Evolutionary conservation across 2,888 invertebrate species (phyloP), one percentile per base, ranked within the genome.

Genomic region (Hipparchia semele): DNA sequence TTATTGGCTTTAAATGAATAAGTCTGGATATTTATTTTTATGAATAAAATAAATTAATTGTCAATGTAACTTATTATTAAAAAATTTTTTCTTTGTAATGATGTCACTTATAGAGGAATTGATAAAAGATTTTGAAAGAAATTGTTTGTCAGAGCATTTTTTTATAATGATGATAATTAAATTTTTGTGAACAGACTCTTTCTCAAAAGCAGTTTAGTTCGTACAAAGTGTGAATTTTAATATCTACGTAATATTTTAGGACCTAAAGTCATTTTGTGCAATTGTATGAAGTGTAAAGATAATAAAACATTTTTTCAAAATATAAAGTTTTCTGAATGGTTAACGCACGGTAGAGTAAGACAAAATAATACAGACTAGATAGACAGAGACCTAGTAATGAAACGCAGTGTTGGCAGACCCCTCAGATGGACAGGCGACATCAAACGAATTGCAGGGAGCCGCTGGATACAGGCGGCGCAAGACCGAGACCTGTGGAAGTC

Each of bases 281-380:
- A 83, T 82, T 84, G 83, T 86, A 84, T 82, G 82, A 81, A 82
- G 76, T 86, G 83, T 86, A 84, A 86, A 83, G 81, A 82, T 82
- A 82, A 82, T 81, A 85, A 87, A 88, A 84, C 74, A 82, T 78
- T 84, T 86, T 83, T 83, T 85, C 83, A 78, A 76, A 82, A 80
- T 75, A 66, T 7, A 23, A 51, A n/a, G 77, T 76, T 66, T 70
- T 46, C 10, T n/a, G 12, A 6, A 61, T 33, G 6, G 49, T 8
- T 49, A 49, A 7, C 8, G 6, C 6, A 49, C 10, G 0, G 10
- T 5, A 53, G 10, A 53, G 53, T 9, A 54, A n/a, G 12, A 54
- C 1, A n/a, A 54, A 12, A 58, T 58, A 58, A 23, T 23, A 58
- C 13, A 9, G 58, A 58, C 2, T 9, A 58, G 39, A 39, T 4